phyloP scores from a whole-genome alignment of 2,888 invertebrate species.

The Sinopyrophorus schimmeli region DNA sequence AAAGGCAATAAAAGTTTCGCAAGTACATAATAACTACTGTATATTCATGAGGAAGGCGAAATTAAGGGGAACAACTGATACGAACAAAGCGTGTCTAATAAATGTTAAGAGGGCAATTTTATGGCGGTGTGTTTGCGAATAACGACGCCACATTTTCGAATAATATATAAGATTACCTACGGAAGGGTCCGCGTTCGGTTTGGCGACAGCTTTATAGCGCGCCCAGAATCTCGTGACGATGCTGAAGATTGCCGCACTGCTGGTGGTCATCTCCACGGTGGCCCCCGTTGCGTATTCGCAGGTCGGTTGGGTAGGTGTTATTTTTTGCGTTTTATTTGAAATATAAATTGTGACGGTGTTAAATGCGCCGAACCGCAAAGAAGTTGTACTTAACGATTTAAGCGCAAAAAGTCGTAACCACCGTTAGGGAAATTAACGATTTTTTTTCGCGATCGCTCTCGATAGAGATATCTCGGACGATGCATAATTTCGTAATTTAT shows the following conservation, averaged over 20 bases:
- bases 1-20: too few relatives aligned
- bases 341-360: constrained; percentile 7
- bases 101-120: constrained; percentile 31
- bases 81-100: constrained; percentile 20
- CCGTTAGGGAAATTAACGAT: too few relatives aligned
- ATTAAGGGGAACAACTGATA: constrained; percentile 8
- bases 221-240: constrained; percentile 36
- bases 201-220: constrained; percentile 42
- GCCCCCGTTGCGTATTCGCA: constrained; percentile 30
- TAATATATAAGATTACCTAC: constrained; percentile 21
- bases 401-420: background rate
- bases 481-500: too few relatives aligned
- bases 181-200: constrained; percentile 23
- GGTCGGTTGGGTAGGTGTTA: constrained; percentile 20
- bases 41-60: constrained; percentile 16
- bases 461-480: too few relatives aligned
- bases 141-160: constrained; percentile 29
- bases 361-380: background rate
- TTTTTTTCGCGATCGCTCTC: too few relatives aligned
- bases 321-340: constrained; percentile 13
- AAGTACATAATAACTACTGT: too few relatives aligned
- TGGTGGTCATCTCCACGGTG: constrained; percentile 43
- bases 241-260: constrained; percentile 38
- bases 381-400: background rate
- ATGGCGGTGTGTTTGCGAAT: constrained; percentile 36